These are phyloP conservation scores for Boulengeromyrus knoepffleri DNA, from an alignment of 2,113 vertebrate genomes.

Conservation along the genomic window DNA sequence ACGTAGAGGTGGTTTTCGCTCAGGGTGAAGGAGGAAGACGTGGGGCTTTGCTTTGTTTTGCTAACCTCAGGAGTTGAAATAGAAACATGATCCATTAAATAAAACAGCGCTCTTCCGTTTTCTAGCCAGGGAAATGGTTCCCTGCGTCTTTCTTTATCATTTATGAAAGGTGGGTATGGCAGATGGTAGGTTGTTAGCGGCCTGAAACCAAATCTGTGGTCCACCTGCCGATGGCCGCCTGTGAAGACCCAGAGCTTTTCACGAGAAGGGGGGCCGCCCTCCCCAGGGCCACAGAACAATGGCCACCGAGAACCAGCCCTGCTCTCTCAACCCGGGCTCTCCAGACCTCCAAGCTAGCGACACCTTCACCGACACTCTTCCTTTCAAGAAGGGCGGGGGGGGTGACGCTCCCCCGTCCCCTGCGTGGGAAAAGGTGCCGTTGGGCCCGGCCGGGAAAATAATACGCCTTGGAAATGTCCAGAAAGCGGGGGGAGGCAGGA, in stretches of 20 bases:
- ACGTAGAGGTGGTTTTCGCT: background rate
- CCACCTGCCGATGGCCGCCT: slow-evolving; percentile 60
- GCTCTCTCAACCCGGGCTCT: slow-evolving; percentile 47
- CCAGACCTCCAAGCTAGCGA: slow-evolving; percentile 17
- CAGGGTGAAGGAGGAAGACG: background rate
- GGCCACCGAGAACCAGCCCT: slow-evolving; percentile 36
- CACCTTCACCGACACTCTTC: slow-evolving; percentile 32
- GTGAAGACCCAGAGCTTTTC: slow-evolving; percentile 59
- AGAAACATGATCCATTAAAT: slow-evolving; percentile 23
- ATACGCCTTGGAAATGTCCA: background rate
- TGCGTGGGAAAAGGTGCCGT: slow-evolving; percentile 43
- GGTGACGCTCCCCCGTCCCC: slow-evolving; percentile 23
- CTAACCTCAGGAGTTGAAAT: background rate
- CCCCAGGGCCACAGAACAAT: slow-evolving; percentile 44
- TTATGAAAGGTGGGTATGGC: slow-evolving; percentile 32
- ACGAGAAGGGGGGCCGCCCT: slow-evolving; percentile 38
- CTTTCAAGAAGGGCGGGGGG: slow-evolving; percentile 34
- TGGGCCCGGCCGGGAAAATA: background rate
- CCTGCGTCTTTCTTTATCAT: background rate
- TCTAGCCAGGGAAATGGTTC: background rate
- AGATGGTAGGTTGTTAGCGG: slow-evolving; percentile 37
- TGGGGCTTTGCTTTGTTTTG: background rate
- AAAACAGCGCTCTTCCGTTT: background rate
- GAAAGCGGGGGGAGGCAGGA: background rate
- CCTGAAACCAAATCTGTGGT: slow-evolving; percentile 60